Conservation (phyloP, 2,113 vertebrate genomes). For the Chrysochloris asiatica region DNA sequence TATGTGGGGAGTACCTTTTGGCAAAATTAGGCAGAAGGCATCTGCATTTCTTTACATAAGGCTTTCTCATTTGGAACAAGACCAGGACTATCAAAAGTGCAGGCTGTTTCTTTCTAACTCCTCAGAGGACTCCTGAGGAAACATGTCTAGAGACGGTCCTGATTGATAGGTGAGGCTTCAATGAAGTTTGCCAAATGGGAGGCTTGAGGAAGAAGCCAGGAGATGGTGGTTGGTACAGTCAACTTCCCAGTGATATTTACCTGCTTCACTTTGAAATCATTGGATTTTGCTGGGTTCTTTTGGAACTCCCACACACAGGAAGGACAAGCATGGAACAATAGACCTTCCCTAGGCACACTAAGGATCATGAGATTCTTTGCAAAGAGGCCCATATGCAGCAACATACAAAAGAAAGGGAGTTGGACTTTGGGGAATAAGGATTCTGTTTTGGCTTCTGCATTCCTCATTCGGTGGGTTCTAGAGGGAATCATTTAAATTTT, state of each 20-base stretch:
- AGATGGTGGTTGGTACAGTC: neutral
- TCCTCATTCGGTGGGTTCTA: too few relatives aligned
- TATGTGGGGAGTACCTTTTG: slow-evolving; percentile 67
- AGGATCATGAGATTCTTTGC: too few relatives aligned
- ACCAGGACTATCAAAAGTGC: slow-evolving; percentile 35
- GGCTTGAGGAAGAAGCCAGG: neutral
- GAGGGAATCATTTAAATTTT: neutral
- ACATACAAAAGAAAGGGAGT: neutral
- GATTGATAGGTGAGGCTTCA: neutral
- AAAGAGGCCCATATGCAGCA: neutral
- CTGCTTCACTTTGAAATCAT: neutral
- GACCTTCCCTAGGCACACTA: neutral
- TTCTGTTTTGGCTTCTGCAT: too few relatives aligned
- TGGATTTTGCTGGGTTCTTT: neutral
- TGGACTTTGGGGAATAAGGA: neutral
- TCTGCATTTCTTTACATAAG: slow-evolving; percentile 47
- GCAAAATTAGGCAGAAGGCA: slow-evolving; percentile 55
- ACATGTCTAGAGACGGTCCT: neutral
- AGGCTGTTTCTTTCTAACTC: neutral
- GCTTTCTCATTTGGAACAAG: slow-evolving; percentile 40
- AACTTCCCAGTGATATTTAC: neutral
- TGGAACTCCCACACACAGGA: accelerated
- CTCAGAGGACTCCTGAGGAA: neutral
- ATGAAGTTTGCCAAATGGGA: neutral
- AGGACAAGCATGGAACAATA: neutral